These are phyloP conservation scores for Zeugodacus cucurbitae DNA, from an alignment of 1,140 invertebrate genomes.

Conservation along the genomic window DNA sequence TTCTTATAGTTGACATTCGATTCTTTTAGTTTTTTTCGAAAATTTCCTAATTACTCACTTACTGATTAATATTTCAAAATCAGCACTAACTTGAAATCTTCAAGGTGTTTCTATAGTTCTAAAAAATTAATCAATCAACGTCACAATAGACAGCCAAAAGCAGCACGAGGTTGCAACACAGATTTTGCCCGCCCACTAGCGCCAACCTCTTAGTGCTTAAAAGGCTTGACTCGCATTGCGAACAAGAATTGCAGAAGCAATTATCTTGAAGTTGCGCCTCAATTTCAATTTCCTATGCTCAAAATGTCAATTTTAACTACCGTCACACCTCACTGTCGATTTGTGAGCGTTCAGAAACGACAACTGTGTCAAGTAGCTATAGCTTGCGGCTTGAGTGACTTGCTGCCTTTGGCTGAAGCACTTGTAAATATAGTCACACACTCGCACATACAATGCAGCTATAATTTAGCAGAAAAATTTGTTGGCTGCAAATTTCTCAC, in stretches of 20 bases:
- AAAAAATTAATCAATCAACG: background rate
- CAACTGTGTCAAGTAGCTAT: background rate
- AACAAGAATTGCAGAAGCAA: background rate
- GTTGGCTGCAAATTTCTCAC: background rate
- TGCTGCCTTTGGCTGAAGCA: background rate
- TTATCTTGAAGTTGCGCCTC: background rate
- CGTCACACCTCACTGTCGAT: background rate
- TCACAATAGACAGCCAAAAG: background rate
- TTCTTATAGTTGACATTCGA: no score
- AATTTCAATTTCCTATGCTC: background rate
- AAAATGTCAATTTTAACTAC: constrained; percentile 6
- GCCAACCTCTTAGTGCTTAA: background rate
- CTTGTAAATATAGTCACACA: background rate
- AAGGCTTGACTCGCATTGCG: no score
- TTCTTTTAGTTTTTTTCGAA: no score
- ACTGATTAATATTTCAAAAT: no score
- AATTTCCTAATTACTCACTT: no score
- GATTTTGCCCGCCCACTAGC: background rate
- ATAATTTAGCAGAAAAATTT: background rate
- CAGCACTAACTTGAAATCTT: no score
- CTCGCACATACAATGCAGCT: background rate
- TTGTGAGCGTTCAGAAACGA: background rate
- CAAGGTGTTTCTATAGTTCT: no score
- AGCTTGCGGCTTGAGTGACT: background rate
- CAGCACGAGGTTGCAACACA: background rate